These are phyloP conservation scores for Podilymbus podiceps DNA, from an alignment of 2,113 vertebrate species.

Conservation along the genomic window DNA sequence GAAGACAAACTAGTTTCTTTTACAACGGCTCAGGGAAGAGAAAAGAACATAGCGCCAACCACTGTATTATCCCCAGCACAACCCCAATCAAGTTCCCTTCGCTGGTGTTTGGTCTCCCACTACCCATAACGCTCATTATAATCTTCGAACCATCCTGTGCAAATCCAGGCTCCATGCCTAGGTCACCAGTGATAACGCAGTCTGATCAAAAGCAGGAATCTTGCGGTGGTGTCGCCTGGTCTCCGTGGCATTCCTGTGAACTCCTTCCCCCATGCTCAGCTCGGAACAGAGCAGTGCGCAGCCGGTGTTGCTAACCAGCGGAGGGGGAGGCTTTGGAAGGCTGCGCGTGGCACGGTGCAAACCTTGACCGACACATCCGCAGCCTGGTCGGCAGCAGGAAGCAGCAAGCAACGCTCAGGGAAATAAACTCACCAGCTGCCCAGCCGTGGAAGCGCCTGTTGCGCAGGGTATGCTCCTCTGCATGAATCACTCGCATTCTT, in stretches of 20 bases:
- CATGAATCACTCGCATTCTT: neutral
- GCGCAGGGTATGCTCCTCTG: neutral
- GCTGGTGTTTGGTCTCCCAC: neutral
- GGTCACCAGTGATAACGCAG: neutral
- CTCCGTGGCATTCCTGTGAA: neutral
- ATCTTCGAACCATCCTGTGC: accelerated
- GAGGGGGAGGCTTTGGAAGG: neutral
- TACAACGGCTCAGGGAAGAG: neutral
- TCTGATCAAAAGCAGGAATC: neutral
- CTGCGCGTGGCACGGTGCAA: neutral
- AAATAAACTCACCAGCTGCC: neutral
- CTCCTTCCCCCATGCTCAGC: accelerated
- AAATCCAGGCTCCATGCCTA: neutral
- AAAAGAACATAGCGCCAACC: neutral
- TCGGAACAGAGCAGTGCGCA: accelerated
- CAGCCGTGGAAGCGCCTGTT: neutral
- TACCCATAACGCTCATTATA: neutral
- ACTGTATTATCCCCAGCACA: neutral
- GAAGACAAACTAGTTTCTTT: neutral
- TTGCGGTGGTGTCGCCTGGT: neutral
- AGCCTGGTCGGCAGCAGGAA: neutral
- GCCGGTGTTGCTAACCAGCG: neutral
- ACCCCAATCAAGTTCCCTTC: neutral
- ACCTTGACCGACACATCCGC: accelerated
- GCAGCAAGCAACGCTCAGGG: neutral